A percentile compares a stretch with the other conserved stretches of the same genome.
Evolutionary conservation across 2,797 vertebrate genomes (phyloP).

Genomic region (Sylvilagus floridanus): DNA sequence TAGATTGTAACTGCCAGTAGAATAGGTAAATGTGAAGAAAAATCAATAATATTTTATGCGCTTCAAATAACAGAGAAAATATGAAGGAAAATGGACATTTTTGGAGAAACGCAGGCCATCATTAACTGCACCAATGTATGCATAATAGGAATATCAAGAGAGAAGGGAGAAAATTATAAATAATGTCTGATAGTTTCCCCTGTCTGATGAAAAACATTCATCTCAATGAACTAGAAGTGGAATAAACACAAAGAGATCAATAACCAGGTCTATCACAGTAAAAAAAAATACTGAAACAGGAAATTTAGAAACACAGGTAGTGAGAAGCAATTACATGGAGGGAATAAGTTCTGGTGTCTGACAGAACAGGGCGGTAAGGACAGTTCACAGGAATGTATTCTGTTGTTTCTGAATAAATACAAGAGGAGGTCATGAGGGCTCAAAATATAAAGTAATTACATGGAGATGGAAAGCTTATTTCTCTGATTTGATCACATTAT

Average conservation of each 20-base stretch:
- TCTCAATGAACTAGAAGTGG: neutral
- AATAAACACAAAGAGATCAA: neutral
- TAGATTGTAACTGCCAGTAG: neutral
- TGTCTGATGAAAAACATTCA: neutral
- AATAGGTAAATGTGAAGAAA: neutral
- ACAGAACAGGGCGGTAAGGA: too few species aligned
- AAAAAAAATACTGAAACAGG: neutral
- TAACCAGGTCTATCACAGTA: neutral
- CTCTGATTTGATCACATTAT: too few species aligned
- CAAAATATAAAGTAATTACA: too few species aligned
- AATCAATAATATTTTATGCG: neutral
- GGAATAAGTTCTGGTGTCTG: too few species aligned
- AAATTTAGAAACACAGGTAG: neutral
- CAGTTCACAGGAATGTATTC: too few species aligned
- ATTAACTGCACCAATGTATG: neutral
- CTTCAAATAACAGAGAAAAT: neutral
- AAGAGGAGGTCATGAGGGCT: too few species aligned
- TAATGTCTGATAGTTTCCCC: neutral
- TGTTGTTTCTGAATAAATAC: too few species aligned
- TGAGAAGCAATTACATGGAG: too few species aligned
- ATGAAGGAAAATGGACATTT: neutral
- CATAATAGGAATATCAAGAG: neutral
- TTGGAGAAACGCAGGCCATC: neutral
- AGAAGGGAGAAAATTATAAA: neutral
- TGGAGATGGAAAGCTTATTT: too few species aligned